These are phyloP conservation scores for Zaprionus camerounensis DNA, from an alignment of 1,140 invertebrate genomes.

Conservation along the genomic window DNA sequence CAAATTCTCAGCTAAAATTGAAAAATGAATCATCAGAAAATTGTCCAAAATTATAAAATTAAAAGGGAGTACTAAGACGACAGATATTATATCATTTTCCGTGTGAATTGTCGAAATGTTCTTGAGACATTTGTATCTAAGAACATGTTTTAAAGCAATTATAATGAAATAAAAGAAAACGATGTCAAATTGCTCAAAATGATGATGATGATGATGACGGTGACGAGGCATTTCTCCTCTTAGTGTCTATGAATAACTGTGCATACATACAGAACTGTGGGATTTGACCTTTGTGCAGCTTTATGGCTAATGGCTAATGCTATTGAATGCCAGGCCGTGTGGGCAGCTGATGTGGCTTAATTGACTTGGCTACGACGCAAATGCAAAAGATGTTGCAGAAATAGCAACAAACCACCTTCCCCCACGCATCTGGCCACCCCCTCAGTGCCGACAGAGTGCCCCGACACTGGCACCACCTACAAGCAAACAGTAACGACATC, in stretches of 20 bases:
- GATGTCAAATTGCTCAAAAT: slow-evolving; percentile 43
- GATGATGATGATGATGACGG: slow-evolving; percentile 47
- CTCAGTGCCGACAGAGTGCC: slow-evolving; percentile 11
- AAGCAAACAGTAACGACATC: slow-evolving; percentile 36
- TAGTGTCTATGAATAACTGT: slow-evolving; percentile 39
- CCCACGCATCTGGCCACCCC: background rate
- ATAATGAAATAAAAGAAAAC: slow-evolving; percentile 62
- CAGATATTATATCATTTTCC: slow-evolving; percentile 40
- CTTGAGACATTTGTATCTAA: slow-evolving; percentile 38
- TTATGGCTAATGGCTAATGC: slow-evolving; percentile 38
- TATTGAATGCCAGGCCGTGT: slow-evolving; percentile 25
- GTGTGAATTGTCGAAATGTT: slow-evolving; percentile 58
- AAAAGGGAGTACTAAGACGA: slow-evolving; percentile 1
- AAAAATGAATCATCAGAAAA: slow-evolving; percentile 64
- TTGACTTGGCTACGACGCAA: slow-evolving; percentile 56
- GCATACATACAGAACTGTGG: slow-evolving; percentile 54
- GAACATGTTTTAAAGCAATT: slow-evolving; percentile 52
- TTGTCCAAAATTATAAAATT: slow-evolving; percentile 31
- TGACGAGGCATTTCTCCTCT: slow-evolving; percentile 48
- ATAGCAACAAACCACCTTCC: slow-evolving; percentile 38
- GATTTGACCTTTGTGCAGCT: slow-evolving; percentile 61
- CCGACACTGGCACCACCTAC: slow-evolving; percentile 4
- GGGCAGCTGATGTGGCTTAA: slow-evolving; percentile 46
- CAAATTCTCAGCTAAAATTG: slow-evolving; percentile 30
- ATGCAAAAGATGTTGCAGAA: slow-evolving; percentile 72